phyloP scores from a whole-genome alignment of 1,140 invertebrate species.

The Coenobita brevimanus region DNA sequence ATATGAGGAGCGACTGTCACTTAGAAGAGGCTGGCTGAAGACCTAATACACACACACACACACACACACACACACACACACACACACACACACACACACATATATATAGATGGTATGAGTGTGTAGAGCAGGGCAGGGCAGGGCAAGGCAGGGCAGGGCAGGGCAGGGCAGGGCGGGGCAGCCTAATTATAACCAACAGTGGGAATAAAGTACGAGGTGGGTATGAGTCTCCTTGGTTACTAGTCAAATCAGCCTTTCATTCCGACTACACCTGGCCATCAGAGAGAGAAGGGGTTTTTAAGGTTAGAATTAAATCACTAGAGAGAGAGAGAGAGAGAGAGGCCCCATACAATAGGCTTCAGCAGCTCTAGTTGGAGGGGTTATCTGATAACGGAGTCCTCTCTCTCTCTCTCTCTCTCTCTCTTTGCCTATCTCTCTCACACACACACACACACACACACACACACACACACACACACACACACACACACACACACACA shows the following conservation, averaged over 20 bases:
- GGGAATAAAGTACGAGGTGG: too few relatives aligned
- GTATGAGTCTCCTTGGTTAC: too few relatives aligned
- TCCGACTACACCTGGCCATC: too few relatives aligned
- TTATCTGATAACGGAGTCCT: too few relatives aligned
- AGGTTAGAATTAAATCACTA: too few relatives aligned
- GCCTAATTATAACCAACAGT: too few relatives aligned
- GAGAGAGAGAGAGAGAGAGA: neutral
- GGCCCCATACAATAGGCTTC: too few relatives aligned
- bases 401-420: conserved; percentile 3
- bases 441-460: conserved; percentile 13
- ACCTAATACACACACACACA: conserved; percentile 11
- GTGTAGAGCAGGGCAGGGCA: neutral
- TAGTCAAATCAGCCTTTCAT: too few relatives aligned
- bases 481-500: conserved; percentile 25
- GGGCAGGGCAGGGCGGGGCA: neutral
- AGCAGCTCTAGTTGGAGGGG: too few relatives aligned
- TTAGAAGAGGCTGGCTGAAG: neutral
- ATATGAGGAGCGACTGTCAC: too few relatives aligned
- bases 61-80: conserved; percentile 25
- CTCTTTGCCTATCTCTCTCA: neutral
- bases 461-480: conserved; percentile 29
- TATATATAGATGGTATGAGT: neutral
- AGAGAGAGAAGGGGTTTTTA: too few relatives aligned
- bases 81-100: conserved; percentile 24
- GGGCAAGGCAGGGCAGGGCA: too few relatives aligned